phyloP scores from a whole-genome alignment of 2,113 vertebrate genomes.

The Mesitornis unicolor region DNA sequence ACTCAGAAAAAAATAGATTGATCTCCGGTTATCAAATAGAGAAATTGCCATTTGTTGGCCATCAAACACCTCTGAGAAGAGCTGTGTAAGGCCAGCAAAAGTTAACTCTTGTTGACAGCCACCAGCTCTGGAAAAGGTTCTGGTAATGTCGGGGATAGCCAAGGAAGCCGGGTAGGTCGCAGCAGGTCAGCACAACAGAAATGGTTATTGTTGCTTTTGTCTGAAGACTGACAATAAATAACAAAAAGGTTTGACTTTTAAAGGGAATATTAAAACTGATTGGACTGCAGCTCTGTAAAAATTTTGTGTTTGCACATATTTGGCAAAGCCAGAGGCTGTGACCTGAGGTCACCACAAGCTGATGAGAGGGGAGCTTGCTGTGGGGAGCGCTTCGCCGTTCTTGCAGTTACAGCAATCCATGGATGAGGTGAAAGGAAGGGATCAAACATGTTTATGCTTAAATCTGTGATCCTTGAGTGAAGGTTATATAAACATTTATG shows the following conservation, averaged over 20 bases:
- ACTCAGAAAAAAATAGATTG: not conserved
- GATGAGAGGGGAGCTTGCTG: not conserved
- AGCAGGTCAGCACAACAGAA: not conserved
- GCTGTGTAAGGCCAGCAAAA: not conserved
- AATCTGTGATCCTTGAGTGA: not conserved
- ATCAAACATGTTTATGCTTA: constrained; percentile 13
- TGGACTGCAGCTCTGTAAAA: not conserved
- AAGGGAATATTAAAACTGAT: not conserved
- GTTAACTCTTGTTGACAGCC: not conserved
- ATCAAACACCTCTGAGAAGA: not conserved
- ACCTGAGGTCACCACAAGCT: not conserved
- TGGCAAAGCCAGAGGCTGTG: constrained; percentile 12
- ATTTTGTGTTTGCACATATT: not conserved
- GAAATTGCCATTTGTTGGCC: not conserved
- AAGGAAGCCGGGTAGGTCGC: not conserved
- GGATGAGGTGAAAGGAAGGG: not conserved
- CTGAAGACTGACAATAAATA: not conserved
- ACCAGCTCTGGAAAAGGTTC: not conserved
- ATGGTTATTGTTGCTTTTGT: not conserved
- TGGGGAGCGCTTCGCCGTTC: not conserved
- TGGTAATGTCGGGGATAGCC: not conserved
- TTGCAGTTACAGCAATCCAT: not conserved
- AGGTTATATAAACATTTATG: not conserved
- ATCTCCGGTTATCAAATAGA: not conserved
- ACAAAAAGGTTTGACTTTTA: not conserved